These are phyloP conservation scores for Diogma glabrata DNA, from an alignment of 2,888 invertebrate species.

Conservation along the genomic window DNA sequence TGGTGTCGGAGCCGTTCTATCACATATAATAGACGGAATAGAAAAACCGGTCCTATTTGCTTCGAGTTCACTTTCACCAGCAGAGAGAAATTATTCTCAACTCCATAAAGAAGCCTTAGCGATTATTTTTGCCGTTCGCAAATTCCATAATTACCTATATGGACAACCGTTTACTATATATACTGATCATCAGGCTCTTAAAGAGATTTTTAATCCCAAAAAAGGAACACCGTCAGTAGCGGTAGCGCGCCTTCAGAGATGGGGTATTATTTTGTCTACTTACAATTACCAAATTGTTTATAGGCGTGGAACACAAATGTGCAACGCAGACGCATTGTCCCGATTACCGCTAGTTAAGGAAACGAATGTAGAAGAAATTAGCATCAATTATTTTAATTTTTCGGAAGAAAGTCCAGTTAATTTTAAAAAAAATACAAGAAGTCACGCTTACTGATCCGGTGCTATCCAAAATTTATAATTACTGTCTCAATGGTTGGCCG, in stretches of 20 bases:
- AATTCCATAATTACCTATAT: conserved; percentile 32
- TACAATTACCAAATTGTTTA: too few species aligned
- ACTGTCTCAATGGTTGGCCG: too few species aligned
- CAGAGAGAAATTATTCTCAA: conserved; percentile 23
- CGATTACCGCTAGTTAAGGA: too few species aligned
- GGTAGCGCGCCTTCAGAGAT: conserved; percentile 22
- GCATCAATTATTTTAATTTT: too few species aligned
- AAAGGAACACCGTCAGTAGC: conserved; percentile 16
- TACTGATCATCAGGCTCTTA: conserved; percentile 20
- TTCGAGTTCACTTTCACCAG: conserved; percentile 4
- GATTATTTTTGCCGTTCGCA: conserved; percentile 29
- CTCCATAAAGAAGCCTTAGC: conserved; percentile 27
- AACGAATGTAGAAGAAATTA: too few species aligned
- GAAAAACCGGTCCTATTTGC: conserved; percentile 9
- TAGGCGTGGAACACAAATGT: too few species aligned
- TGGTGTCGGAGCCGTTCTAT: conserved; percentile 11
- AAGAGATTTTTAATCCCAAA: conserved; percentile 19
- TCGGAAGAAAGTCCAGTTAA: too few species aligned
- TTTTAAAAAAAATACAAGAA: too few species aligned
- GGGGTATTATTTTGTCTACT: conserved; percentile 20
- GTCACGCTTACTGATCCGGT: too few species aligned
- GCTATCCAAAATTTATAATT: too few species aligned
- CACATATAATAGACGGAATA: conserved; percentile 8
- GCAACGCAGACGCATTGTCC: too few species aligned
- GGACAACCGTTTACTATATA: conserved; percentile 22